phyloP scores from a whole-genome alignment of 2,113 vertebrate species.

The Cephalopterus ornatus region DNA sequence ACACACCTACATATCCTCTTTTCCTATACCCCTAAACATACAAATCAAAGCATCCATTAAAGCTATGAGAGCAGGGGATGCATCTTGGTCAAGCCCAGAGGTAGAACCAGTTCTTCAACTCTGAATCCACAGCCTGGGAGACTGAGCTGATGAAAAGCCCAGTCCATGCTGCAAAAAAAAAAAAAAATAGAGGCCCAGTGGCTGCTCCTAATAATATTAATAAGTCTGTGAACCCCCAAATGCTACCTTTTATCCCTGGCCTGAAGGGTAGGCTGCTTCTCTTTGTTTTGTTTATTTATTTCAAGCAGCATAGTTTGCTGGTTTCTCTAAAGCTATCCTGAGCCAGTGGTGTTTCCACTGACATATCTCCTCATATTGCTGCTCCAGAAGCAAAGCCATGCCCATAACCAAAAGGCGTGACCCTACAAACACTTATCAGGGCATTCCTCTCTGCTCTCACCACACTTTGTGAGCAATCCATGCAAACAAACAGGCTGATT shows the following conservation, averaged over 20 bases:
- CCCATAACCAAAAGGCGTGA: not conserved
- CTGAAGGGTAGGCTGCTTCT: not conserved
- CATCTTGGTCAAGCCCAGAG: not conserved
- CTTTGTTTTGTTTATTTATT: not conserved
- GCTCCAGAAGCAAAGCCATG: not conserved
- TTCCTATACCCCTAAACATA: not conserved
- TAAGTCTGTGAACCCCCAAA: not conserved
- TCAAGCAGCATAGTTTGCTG: not conserved
- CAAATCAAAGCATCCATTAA: not conserved
- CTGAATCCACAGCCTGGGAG: not conserved
- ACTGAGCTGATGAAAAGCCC: not conserved
- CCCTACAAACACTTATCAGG: not conserved
- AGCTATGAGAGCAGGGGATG: not conserved
- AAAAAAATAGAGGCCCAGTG: not conserved
- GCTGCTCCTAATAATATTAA: not conserved
- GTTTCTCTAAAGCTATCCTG: not conserved
- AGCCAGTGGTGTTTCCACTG: not conserved
- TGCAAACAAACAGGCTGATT: not conserved
- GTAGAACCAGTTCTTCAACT: not conserved
- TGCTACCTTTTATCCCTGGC: not conserved
- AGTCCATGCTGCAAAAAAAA: not conserved
- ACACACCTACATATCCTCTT: not conserved
- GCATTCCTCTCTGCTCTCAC: not conserved
- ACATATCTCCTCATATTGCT: not conserved
- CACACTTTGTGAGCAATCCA: not conserved